A percentile compares a stretch with the other conserved stretches of the same genome.
Conservation (phyloP, 2,113 vertebrate species). For the Rhizomys pruinosus region DNA sequence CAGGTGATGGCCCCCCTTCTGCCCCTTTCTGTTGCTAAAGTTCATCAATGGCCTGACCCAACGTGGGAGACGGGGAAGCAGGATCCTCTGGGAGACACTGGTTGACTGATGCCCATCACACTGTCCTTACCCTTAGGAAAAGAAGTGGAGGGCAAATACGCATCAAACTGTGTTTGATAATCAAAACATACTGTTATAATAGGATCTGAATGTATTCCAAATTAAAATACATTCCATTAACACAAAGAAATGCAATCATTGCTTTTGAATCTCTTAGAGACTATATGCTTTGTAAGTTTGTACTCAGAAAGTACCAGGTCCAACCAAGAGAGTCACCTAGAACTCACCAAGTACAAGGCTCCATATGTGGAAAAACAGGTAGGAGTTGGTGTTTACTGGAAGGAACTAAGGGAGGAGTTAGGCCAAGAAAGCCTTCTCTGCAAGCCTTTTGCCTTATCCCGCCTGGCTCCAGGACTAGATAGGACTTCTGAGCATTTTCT, state of each 20-base stretch:
- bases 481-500: no score
- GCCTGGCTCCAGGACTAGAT: no score
- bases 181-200: neutral
- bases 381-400: neutral
- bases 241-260: neutral
- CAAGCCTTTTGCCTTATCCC: no score
- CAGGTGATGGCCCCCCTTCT: no score
- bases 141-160: neutral
- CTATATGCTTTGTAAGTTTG: neutral
- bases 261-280: slow-evolving; percentile 7
- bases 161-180: neutral
- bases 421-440: no score
- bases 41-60: neutral
- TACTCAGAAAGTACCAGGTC: neutral
- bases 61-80: neutral
- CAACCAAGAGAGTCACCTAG: neutral
- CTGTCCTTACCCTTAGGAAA: neutral
- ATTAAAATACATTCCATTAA: slow-evolving; percentile 1
- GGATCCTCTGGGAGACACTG: neutral
- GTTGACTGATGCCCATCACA: neutral
- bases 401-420: no score
- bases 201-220: neutral
- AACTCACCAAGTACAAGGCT: neutral
- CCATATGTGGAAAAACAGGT: rapidly evolving
- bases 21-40: neutral